These are phyloP conservation scores for Clarias fuscus DNA, from an alignment of 2,797 vertebrate species.

Conservation along the genomic window DNA sequence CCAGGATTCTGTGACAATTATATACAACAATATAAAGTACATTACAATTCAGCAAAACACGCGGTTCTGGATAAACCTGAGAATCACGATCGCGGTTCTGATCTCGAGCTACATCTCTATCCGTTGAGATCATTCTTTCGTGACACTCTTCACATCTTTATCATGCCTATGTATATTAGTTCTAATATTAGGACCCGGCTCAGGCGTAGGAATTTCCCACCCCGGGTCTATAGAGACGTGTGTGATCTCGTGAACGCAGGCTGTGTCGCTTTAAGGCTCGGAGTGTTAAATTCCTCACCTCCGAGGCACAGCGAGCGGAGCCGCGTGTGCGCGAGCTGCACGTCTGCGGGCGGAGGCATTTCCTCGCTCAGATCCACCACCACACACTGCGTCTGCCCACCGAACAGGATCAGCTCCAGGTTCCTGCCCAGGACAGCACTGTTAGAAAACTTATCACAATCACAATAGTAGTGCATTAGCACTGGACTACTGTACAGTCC, in stretches of 20 bases:
- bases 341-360: slow-evolving; percentile 79
- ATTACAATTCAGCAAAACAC: neutral
- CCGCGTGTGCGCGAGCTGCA: slow-evolving; percentile 85
- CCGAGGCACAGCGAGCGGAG: slow-evolving; percentile 84
- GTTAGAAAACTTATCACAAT: neutral
- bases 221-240: neutral
- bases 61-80: neutral
- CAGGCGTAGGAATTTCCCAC: neutral
- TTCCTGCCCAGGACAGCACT: slow-evolving; percentile 71
- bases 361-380: slow-evolving; percentile 82
- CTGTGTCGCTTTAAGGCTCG: neutral
- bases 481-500: neutral
- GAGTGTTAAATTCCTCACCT: slow-evolving; percentile 61
- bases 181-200: neutral
- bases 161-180: neutral
- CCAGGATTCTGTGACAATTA: neutral
- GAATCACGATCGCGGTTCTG: neutral
- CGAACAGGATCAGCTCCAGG: slow-evolving; percentile 86
- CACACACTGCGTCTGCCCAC: slow-evolving; percentile 83
- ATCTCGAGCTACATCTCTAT: too few relatives aligned
- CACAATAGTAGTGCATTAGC: neutral
- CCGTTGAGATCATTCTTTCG: neutral
- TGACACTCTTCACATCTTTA: neutral
- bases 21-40: neutral
- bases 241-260: neutral